Base-by-base conservation (phyloP, 2,888 invertebrate species). In the Agonopterix heracliana region DNA sequence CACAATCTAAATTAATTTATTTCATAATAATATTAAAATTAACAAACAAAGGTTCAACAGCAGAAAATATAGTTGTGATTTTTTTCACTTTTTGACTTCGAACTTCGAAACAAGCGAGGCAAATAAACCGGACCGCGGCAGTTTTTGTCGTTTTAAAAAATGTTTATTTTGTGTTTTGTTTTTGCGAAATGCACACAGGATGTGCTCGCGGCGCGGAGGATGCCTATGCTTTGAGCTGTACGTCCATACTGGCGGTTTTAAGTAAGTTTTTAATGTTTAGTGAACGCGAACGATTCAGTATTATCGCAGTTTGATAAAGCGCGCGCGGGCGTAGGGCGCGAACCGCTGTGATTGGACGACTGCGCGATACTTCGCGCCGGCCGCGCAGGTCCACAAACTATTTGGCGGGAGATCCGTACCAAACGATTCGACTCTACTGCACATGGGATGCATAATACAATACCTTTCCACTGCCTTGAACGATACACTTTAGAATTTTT, bases 261-360 rank as follows among this genome's bases (percentile, higher is more conserved):
- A 80, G 74, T 75, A 79, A 69, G 71, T 73, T 70, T 78, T 78
- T 79, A 68, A 71, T 74, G 71, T 78, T 74, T 72, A 67, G 63
- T 62, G 64, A 63, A 64, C 67, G 55, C 60, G 59, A 60, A 63
- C 57, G 63, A 60, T 9, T 62, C 13, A 42, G 11, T 68, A 69
- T 77, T 81, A 75, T 80, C 78, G 72, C 64, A 49, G 69, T 74
- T 81, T 78, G 75, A 83, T 81, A 81, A 79, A 79, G 79, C 81
- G 80, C 80, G 77, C 70, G 67, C 81, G 68, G 62, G 62, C 72
- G 77, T 68, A 71, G 69, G 68, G 74, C 82, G 77, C 83, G 77
- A 76, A 68, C 76, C 63, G 64, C 67, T 81, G 70, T 84, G 83
- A 86, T 86, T 86, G 83, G 85, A 63, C 66, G 64, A 70, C 73